Evolutionary conservation across 1,140 invertebrate species (phyloP), one percentile per base, ranked within the genome.

Genomic region (Andricus grossulariae): DNA sequence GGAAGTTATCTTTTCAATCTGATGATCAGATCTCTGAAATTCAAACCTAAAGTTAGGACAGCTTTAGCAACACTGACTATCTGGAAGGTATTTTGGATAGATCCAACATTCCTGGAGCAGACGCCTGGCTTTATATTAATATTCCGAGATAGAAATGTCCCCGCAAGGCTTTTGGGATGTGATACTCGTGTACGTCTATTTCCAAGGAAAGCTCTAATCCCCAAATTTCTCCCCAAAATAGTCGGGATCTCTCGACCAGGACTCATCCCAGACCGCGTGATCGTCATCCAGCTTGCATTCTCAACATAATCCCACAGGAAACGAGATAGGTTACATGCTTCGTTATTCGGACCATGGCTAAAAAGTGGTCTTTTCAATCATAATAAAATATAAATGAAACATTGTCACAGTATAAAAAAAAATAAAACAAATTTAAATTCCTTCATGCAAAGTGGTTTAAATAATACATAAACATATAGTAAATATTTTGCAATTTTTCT

Each of bases 141-240:
- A 66, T 66, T 55, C 54, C 21, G 6, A 55, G 54, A 55, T 19
- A 55, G 57, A 21, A 66, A 66, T 21, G 25, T 66, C 57, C 57
- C 57, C 57, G 57, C 57, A 39, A 66, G 57, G 57, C 57, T 32
- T 66, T 66, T 25, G 16, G 57, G 57, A 66, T 21, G 57, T 66
- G 57, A 66, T 66, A 66, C 57, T 66, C 32, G 57, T 66, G 25
- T 21, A 25, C 15, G 4, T 66, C 57, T 66, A 66, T 66, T 66
- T 39, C 57, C 57, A 32, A 32, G 57, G 3, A 32, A 32, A 32
- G 25, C 13, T 66, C 57, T 66, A 66, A 66, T 66, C 57, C 25
- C 12, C 21, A 15, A 66, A 66, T 66, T 39, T 66, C 57, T 66
- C 57, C 16, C 12, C 15, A 25, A 66, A 1, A 66, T 25, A 25